phyloP scores from a whole-genome alignment of 92 coral and sea anemone species.

The Parazoanthus darwini region DNA sequence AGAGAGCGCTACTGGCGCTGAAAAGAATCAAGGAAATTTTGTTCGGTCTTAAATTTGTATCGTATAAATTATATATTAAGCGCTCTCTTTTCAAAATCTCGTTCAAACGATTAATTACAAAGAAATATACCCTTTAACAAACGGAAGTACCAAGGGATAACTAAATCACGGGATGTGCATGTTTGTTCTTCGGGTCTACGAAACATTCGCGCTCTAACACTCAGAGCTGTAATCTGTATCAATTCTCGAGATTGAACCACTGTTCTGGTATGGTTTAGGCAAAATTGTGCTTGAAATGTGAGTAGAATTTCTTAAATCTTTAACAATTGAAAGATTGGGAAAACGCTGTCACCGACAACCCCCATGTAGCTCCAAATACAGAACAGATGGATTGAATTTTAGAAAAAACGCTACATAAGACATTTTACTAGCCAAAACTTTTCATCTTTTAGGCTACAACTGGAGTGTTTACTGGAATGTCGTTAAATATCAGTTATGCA shows the following conservation, averaged over 20 bases:
- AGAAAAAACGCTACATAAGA: too few species aligned
- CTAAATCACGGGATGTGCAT: not conserved
- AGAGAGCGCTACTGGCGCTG: too few species aligned
- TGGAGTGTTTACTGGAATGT: not conserved
- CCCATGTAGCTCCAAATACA: too few species aligned
- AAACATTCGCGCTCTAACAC: not conserved
- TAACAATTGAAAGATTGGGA: not conserved
- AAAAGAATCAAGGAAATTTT: too few species aligned
- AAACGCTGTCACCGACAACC: too few species aligned
- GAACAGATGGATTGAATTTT: too few species aligned
- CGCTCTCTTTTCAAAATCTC: not conserved
- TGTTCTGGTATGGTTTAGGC: too few species aligned
- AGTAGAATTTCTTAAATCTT: too few species aligned
- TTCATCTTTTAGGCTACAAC: not conserved
- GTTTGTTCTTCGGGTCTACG: not conserved
- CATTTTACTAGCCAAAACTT: not conserved
- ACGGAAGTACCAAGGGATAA: not conserved
- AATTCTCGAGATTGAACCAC: too few species aligned
- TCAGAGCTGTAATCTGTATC: not conserved
- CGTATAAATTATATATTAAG: not conserved
- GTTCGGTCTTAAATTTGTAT: too few species aligned
- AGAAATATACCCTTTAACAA: too few species aligned
- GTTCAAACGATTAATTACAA: not conserved
- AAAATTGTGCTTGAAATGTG: too few species aligned
- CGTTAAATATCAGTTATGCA: not conserved